Evolutionary conservation across 2,888 invertebrate species (phyloP).

Genomic region (Catocala nupta): DNA sequence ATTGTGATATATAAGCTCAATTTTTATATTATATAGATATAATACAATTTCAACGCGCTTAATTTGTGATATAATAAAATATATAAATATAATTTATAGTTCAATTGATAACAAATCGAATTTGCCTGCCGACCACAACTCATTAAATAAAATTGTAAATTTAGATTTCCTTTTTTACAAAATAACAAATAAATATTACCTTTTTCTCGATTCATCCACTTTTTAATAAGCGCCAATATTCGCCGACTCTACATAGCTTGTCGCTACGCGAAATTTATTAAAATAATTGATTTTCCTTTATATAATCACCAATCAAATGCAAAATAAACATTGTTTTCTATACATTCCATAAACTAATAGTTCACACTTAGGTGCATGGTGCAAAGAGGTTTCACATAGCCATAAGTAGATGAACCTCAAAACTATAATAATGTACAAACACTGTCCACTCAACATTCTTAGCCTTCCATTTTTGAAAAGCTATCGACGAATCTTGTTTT

Average conservation of each 20-base stretch:
- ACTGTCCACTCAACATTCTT: conserved; percentile 85
- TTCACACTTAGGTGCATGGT: conserved; percentile 57
- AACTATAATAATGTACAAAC: conserved; percentile 61
- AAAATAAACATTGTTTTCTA: conserved; percentile 48
- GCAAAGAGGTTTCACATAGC: conserved; percentile 68
- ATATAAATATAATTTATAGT: conserved; percentile 16
- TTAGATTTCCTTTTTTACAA: not conserved
- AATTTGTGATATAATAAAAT: conserved; percentile 22
- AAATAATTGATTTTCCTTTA: conserved; percentile 22
- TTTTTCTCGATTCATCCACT: conserved; percentile 21
- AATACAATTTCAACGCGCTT: conserved; percentile 19
- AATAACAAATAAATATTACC: conserved; percentile 30
- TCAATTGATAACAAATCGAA: not conserved
- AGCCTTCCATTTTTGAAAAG: conserved; percentile 61
- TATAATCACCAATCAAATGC: conserved; percentile 29
- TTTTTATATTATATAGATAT: conserved; percentile 39
- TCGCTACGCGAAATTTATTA: conserved; percentile 24
- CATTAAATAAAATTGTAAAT: no score
- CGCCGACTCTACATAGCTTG: conserved; percentile 12
- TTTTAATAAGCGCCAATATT: conserved; percentile 19
- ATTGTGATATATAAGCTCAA: conserved; percentile 34
- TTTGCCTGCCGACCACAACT: no score
- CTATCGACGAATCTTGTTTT: conserved; percentile 64
- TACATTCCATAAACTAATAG: conserved; percentile 61
- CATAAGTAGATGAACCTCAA: conserved; percentile 65